Evolutionary conservation across 2,113 vertebrate genomes (phyloP).

Genomic region (Girardinichthys multiradiatus): DNA sequence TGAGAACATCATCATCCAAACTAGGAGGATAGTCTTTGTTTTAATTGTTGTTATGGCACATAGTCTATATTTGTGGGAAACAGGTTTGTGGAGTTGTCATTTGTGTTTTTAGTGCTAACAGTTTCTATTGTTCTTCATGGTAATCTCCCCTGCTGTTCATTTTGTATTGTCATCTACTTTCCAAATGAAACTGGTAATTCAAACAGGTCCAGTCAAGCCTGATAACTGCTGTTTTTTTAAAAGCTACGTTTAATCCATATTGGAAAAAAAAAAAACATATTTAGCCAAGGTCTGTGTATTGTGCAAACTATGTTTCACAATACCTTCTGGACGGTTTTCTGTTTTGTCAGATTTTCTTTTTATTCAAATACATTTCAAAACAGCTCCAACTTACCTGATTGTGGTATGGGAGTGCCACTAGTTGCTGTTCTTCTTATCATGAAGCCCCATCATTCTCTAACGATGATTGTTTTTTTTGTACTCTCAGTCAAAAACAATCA

Average conservation of each 20-base stretch:
- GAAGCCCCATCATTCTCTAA: too few relatives aligned
- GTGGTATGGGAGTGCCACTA: not conserved
- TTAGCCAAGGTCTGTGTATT: slow-evolving; percentile 7
- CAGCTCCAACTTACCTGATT: not conserved
- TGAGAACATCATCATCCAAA: slow-evolving; percentile 40
- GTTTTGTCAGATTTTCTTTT: not conserved
- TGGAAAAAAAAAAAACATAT: slow-evolving; percentile 13
- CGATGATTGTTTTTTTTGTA: too few relatives aligned
- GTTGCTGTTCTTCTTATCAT: too few relatives aligned
- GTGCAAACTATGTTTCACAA: slow-evolving; percentile 7
- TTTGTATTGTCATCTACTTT: slow-evolving; percentile 30
- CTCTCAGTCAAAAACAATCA: too few relatives aligned
- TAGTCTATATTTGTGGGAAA: slow-evolving; percentile 45
- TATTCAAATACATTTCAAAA: not conserved
- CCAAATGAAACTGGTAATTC: slow-evolving; percentile 33
- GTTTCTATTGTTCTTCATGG: slow-evolving; percentile 33
- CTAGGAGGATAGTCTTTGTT: slow-evolving; percentile 62
- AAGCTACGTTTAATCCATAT: slow-evolving; percentile 33
- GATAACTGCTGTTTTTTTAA: slow-evolving; percentile 41
- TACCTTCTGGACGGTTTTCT: not conserved
- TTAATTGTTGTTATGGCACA: slow-evolving; percentile 64
- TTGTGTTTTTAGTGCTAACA: slow-evolving; percentile 27
- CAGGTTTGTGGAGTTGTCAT: slow-evolving; percentile 27
- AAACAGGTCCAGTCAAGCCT: slow-evolving; percentile 48
- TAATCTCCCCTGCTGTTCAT: slow-evolving; percentile 10